A percentile compares a stretch with the other conserved stretches of the same genome.
Conservation (phyloP, 2,797 vertebrate genomes). For the Sebastes trivittatus region DNA sequence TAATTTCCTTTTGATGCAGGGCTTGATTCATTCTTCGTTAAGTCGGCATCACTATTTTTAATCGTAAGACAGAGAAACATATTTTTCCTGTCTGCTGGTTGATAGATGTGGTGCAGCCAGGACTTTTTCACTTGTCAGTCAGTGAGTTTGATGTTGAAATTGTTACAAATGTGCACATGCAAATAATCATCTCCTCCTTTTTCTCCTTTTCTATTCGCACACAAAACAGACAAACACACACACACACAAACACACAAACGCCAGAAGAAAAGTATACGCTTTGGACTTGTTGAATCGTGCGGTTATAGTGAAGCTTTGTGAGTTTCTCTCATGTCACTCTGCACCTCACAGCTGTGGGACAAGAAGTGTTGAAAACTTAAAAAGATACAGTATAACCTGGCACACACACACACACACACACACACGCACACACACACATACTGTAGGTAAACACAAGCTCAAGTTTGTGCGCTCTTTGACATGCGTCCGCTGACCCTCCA, state of each 20-base stretch:
- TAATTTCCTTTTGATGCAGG: constrained; percentile 1
- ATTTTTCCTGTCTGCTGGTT: neutral
- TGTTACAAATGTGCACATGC: constrained; percentile 40
- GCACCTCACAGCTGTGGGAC: constrained; percentile 68
- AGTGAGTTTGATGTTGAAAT: constrained; percentile 16
- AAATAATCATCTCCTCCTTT: constrained; percentile 16
- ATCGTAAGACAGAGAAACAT: neutral
- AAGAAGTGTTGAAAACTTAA: constrained; percentile 56
- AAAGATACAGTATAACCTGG: constrained; percentile 49
- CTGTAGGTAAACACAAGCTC: constrained; percentile 30
- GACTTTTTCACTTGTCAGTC: constrained; percentile 29
- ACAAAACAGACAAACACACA: constrained; percentile 9
- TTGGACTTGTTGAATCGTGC: constrained; percentile 48
- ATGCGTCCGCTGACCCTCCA: constrained; percentile 53
- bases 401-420: constrained; percentile 8
- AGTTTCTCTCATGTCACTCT: constrained; percentile 67
- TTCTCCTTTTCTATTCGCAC: neutral
- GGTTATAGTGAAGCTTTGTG: constrained; percentile 41
- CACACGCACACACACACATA: constrained; percentile 14
- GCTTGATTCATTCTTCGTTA: constrained; percentile 4
- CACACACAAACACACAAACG: neutral
- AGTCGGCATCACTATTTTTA: constrained; percentile 15
- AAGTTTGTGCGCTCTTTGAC: constrained; percentile 59
- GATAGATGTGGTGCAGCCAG: constrained; percentile 10
- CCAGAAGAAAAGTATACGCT: neutral